These are phyloP conservation scores for Bombus soroeensis DNA, from an alignment of 1,140 invertebrate genomes.

Conservation along the genomic window DNA sequence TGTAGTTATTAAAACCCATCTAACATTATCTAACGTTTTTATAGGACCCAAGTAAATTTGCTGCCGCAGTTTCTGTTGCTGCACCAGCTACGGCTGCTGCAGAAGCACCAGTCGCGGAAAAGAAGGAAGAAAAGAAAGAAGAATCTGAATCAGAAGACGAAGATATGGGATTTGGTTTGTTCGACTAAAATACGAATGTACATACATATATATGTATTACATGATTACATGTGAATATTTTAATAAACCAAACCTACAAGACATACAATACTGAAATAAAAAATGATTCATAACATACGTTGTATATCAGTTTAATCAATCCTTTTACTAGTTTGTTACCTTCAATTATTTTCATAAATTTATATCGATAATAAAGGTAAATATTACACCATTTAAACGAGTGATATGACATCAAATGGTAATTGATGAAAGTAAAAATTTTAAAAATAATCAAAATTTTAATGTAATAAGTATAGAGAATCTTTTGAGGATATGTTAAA, in stretches of 20 bases:
- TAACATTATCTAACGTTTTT: conserved; percentile 73
- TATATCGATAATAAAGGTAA: not conserved
- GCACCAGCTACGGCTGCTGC: conserved; percentile 85
- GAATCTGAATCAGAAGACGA: conserved; percentile 94
- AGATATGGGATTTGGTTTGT: conserved; percentile 98
- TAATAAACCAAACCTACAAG: not conserved
- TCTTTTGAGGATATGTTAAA: too few relatives aligned
- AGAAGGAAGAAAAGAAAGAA: conserved; percentile 90
- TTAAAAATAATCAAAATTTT: too few relatives aligned
- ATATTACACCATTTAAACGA: not conserved
- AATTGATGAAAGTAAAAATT: not conserved
- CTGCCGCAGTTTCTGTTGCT: conserved; percentile 86
- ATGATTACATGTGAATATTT: not conserved
- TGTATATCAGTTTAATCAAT: not conserved
- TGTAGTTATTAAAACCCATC: not conserved
- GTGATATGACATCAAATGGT: too few relatives aligned
- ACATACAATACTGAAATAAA: conserved; percentile 8
- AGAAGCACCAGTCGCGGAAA: conserved; percentile 84
- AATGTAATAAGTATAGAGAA: too few relatives aligned
- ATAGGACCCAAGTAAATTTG: conserved; percentile 97
- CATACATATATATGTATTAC: not conserved
- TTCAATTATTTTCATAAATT: not conserved
- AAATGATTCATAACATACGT: not conserved
- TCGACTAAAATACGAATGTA: conserved; percentile 90
- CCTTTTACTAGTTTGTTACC: too few relatives aligned